phyloP scores from a whole-genome alignment of 2,797 vertebrate species.

The Xenops minutus region DNA sequence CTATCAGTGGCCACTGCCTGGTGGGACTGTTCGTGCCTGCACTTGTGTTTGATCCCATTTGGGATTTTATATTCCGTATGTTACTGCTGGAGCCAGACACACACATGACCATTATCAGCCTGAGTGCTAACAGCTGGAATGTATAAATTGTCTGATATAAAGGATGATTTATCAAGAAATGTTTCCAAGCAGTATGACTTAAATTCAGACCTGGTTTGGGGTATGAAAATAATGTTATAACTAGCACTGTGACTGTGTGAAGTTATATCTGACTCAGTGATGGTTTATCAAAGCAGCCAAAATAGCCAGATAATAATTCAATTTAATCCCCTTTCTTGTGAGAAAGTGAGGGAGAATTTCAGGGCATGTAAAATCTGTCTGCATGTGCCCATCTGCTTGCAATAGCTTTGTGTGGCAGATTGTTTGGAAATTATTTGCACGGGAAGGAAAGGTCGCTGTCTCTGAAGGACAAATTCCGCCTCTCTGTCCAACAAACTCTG shows the following conservation, averaged over 20 bases:
- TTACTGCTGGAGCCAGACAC: not conserved
- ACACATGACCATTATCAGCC: not conserved
- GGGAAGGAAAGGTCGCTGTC: slow-evolving; percentile 11
- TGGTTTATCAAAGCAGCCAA: not conserved
- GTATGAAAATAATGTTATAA: not conserved
- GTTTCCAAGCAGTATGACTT: not conserved
- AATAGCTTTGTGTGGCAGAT: not conserved
- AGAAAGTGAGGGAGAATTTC: not conserved
- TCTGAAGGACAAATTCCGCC: slow-evolving; percentile 47
- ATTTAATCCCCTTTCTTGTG: not conserved
- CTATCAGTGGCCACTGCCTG: not conserved
- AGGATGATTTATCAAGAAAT: not conserved
- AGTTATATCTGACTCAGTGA: not conserved
- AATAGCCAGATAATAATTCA: not conserved
- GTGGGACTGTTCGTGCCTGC: not conserved
- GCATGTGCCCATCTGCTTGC: not conserved
- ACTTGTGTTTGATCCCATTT: not conserved
- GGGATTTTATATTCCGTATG: not conserved
- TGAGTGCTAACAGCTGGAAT: not conserved
- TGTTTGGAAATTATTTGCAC: not conserved
- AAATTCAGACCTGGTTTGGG: not conserved
- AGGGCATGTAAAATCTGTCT: not conserved
- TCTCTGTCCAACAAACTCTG: slow-evolving; percentile 6
- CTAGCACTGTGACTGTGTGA: not conserved
- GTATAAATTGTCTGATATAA: not conserved